Conservation (phyloP, 1,140 invertebrate genomes). For the Aleiodes sp. region DNA sequence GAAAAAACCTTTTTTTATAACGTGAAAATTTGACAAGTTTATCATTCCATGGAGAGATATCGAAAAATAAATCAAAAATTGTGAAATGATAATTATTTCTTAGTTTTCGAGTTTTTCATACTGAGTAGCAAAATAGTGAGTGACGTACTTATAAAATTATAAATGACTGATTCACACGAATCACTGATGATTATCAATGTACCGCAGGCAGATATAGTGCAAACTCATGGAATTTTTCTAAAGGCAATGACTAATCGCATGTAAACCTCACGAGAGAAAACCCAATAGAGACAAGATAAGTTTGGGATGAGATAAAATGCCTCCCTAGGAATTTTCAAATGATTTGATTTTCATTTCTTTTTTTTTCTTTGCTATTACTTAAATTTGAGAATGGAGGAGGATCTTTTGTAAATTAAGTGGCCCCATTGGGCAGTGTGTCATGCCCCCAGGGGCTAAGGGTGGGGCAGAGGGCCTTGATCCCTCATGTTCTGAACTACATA, state of each 20-base stretch:
- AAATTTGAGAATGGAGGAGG: neutral
- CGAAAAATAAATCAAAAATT: no score
- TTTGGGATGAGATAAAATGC: neutral
- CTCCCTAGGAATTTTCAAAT: constrained; percentile 8
- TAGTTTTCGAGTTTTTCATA: no score
- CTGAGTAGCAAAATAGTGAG: no score
- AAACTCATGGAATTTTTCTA: neutral
- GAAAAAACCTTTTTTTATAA: no score
- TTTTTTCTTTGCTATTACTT: constrained; percentile 7
- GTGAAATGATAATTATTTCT: no score
- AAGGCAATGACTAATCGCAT: neutral
- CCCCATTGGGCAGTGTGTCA: constrained; percentile 46
- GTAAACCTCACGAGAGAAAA: no score
- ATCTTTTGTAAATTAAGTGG: constrained; percentile 10
- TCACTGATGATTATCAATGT: neutral
- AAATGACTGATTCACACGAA: no score
- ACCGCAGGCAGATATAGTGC: neutral
- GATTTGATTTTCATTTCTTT: neutral
- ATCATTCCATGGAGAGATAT: no score
- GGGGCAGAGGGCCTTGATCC: constrained; percentile 60
- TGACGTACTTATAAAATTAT: no score
- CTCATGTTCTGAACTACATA: constrained; percentile 59
- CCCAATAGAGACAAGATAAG: neutral
- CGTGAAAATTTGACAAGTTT: no score
- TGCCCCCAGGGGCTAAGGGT: constrained; percentile 61